These are phyloP conservation scores for Darevskia nairensis DNA, from an alignment of 2,797 vertebrate genomes.

Conservation along the genomic window DNA sequence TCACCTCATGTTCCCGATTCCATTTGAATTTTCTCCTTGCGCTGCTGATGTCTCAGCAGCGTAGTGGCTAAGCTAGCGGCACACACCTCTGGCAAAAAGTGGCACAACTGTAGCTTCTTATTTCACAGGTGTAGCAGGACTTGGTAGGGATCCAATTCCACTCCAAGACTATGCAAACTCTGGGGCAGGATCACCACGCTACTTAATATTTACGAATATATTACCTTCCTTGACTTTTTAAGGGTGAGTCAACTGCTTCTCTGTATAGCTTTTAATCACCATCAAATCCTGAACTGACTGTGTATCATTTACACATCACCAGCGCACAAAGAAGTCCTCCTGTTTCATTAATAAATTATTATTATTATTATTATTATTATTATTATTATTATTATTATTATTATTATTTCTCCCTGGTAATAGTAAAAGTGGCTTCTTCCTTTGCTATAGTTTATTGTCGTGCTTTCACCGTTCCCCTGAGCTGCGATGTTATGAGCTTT, in stretches of 20 bases:
- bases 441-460: not conserved
- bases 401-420: not conserved
- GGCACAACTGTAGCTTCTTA: not conserved
- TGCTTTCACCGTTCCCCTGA: constrained; percentile 24
- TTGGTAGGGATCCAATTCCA: not conserved
- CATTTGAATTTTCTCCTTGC: not conserved
- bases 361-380: no score
- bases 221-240: not conserved
- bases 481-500: not conserved
- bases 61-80: no score
- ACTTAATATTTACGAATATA: not conserved
- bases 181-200: not conserved
- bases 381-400: not conserved
- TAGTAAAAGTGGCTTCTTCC: constrained; percentile 3
- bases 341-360: not conserved
- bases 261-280: not conserved
- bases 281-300: not conserved
- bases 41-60: no score
- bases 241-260: not conserved
- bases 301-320: not conserved
- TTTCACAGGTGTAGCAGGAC: not conserved
- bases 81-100: not conserved
- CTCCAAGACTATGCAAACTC: not conserved
- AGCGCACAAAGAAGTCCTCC: not conserved
- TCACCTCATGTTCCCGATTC: not conserved